Conservation (phyloP, 2,113 vertebrate genomes). For the Cryptomyrus ogoouensis region DNA sequence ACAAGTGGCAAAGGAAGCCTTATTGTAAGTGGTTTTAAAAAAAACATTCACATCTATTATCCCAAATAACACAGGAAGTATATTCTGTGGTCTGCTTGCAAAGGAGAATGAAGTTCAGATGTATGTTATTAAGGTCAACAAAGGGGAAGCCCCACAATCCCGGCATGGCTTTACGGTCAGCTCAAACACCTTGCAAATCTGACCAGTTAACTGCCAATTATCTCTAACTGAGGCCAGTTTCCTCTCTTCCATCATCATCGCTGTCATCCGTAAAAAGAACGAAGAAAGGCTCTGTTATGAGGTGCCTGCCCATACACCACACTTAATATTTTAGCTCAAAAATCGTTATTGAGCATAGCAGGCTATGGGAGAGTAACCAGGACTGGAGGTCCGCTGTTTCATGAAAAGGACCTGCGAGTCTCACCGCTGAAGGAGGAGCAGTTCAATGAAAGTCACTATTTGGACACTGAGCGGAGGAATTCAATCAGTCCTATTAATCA, state of each 20-base stretch:
- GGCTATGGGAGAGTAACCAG: constrained; percentile 32
- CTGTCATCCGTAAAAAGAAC: neutral
- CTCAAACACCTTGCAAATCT: neutral
- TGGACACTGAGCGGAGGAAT: constrained; percentile 6
- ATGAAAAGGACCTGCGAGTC: neutral
- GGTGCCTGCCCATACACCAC: constrained; percentile 35
- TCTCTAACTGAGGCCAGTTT: constrained; percentile 20
- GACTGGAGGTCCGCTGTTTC: constrained; percentile 44
- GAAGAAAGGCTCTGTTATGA: constrained; percentile 9
- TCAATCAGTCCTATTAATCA: constrained; percentile 25
- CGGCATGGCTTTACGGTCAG: neutral
- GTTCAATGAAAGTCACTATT: constrained; percentile 26
- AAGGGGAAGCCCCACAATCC: neutral
- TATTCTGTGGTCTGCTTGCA: neutral
- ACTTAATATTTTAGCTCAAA: constrained; percentile 25
- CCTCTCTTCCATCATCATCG: constrained; percentile 28
- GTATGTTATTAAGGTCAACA: neutral
- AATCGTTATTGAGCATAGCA: constrained; percentile 41
- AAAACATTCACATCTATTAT: neutral
- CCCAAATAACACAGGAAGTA: neutral
- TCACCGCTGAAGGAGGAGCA: constrained; percentile 29
- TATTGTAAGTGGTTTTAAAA: neutral
- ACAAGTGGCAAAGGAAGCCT: too few species aligned
- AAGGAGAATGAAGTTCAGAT: neutral
- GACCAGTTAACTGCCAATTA: neutral